These are phyloP conservation scores for Meiosimyza platycephala DNA, from an alignment of 2,888 invertebrate genomes.

Conservation along the genomic window DNA sequence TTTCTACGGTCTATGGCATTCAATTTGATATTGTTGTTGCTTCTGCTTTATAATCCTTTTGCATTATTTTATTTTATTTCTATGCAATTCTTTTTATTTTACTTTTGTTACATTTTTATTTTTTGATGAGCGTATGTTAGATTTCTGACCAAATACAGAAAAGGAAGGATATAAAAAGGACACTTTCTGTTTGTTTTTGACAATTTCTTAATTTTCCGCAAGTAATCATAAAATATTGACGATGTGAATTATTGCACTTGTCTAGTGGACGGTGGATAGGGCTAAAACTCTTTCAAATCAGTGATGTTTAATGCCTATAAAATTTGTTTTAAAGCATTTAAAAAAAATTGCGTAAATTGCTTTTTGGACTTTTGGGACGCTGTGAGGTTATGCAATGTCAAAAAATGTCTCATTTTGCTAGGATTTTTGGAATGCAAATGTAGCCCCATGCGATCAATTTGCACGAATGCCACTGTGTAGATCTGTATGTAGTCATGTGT, in stretches of 20 bases:
- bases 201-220: slow-evolving; percentile 22
- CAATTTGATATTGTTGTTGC: slow-evolving; percentile 30
- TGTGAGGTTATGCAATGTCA: too few relatives aligned
- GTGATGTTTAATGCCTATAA: too few relatives aligned
- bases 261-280: too few relatives aligned
- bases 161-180: slow-evolving; percentile 31
- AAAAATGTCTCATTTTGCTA: too few relatives aligned
- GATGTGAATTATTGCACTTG: slow-evolving; percentile 54
- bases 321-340: too few relatives aligned
- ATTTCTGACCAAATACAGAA: slow-evolving; percentile 28
- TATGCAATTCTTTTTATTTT: slow-evolving; percentile 24
- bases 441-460: too few relatives aligned
- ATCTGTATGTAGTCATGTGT: too few relatives aligned
- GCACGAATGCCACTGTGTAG: too few relatives aligned
- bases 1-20: slow-evolving; percentile 21
- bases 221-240: slow-evolving; percentile 48
- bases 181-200: slow-evolving; percentile 24
- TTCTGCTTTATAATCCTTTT: slow-evolving; percentile 37
- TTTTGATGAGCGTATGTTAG: slow-evolving; percentile 20
- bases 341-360: too few relatives aligned
- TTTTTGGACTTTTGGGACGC: too few relatives aligned
- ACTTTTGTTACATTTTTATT: slow-evolving; percentile 31
- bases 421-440: too few relatives aligned
- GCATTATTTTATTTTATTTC: slow-evolving; percentile 36
- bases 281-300: too few relatives aligned